phyloP scores from a whole-genome alignment of 2,113 vertebrate species.

The Tenebrosternarchus preto region DNA sequence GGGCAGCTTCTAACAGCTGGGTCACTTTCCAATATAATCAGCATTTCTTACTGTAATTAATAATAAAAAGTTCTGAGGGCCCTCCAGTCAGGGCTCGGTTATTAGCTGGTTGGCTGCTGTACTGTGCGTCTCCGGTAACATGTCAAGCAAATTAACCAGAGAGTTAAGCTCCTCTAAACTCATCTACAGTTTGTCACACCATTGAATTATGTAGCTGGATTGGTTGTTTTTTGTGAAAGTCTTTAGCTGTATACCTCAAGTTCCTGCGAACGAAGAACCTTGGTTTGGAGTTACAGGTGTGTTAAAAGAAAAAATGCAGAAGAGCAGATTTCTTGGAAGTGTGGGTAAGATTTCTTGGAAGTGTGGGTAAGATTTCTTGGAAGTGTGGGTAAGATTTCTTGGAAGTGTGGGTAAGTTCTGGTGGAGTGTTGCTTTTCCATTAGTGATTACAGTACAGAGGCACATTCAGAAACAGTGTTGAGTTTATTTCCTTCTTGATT shows the following conservation, averaged over 20 bases:
- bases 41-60: neutral
- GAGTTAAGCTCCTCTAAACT: neutral
- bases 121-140: neutral
- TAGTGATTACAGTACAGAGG: too few species aligned
- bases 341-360: neutral
- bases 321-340: neutral
- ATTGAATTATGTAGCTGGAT: neutral
- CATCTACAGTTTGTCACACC: neutral
- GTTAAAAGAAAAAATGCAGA: neutral
- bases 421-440: too few species aligned
- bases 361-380: neutral
- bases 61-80: neutral
- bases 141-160: neutral
- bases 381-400: neutral
- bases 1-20: neutral
- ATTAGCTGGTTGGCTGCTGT: neutral
- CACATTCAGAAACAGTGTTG: too few species aligned
- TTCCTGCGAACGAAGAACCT: neutral
- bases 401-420: too few species aligned
- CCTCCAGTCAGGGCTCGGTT: neutral
- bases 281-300: neutral
- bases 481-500: too few species aligned
- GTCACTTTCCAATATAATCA: neutral
- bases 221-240: neutral
- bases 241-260: neutral